Evolutionary conservation across 2,113 vertebrate species (phyloP).

Genomic region (Lota lota): DNA sequence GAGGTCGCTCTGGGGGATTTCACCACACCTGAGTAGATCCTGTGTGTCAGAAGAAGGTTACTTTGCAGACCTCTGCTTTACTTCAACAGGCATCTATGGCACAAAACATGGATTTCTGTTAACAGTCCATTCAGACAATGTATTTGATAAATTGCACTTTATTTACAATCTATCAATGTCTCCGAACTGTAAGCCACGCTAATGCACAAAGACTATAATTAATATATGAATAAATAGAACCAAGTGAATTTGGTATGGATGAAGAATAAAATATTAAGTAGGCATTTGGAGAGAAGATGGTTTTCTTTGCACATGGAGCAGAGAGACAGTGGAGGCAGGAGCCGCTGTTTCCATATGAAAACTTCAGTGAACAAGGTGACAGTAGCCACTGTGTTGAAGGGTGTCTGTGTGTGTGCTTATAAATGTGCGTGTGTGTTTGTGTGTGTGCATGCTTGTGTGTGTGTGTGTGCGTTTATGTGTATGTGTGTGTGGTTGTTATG

Average conservation of each 20-base stretch:
- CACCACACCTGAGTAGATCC: too few relatives aligned
- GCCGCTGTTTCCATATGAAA: conserved; percentile 44
- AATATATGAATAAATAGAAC: conserved; percentile 8
- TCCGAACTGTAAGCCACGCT: conserved; percentile 13
- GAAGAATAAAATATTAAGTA: conserved; percentile 59
- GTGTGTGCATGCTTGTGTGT: conserved; percentile 32
- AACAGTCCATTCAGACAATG: too few relatives aligned
- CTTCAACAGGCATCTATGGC: background rate
- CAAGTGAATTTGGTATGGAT: conserved; percentile 11
- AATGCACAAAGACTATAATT: conserved; percentile 20
- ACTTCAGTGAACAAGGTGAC: conserved; percentile 61
- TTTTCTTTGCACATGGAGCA: conserved; percentile 49
- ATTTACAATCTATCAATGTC: background rate
- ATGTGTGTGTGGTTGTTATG: too few relatives aligned
- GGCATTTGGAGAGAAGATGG: conserved; percentile 50
- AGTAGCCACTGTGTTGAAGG: conserved; percentile 40
- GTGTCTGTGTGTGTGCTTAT: background rate
- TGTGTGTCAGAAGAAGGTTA: background rate
- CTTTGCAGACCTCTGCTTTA: conserved; percentile 2
- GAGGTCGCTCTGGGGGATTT: too few relatives aligned
- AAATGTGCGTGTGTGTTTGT: background rate
- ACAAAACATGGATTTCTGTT: too few relatives aligned
- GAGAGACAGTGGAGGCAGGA: conserved; percentile 37
- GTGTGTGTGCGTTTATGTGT: too few relatives aligned
- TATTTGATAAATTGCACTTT: too few relatives aligned